Percentiles rank a stretch among this genome's conserved stretches.
phyloP scores from a whole-genome alignment of 2,888 invertebrate species.

The Anoplius nigerrimus region DNA sequence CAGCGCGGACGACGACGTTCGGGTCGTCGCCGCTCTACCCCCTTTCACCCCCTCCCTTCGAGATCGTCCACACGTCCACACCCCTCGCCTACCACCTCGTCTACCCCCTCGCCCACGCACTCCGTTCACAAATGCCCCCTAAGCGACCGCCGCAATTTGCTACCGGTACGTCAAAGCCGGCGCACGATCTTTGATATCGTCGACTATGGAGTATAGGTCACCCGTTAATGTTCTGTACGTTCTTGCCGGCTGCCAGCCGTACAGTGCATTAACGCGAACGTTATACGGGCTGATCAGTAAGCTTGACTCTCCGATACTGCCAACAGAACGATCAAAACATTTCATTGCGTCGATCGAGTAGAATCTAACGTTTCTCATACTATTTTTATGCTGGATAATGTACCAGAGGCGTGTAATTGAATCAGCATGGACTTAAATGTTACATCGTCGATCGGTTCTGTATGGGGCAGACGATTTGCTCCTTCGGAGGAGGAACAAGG shows the following conservation, averaged over 20 bases:
- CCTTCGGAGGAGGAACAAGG: constrained; percentile 9
- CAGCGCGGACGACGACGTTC: constrained; percentile 51
- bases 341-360: no score
- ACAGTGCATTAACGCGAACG: constrained; percentile 3
- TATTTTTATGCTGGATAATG: no score
- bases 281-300: constrained; percentile 8
- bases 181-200: constrained; percentile 18
- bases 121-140: constrained; percentile 19
- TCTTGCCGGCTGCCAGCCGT: no score
- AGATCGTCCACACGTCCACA: no score
- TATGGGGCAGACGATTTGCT: no score
- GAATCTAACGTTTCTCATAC: no score
- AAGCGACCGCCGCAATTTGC: constrained; percentile 19
- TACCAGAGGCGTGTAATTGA: no score
- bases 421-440: no score
- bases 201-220: not conserved
- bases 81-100: not conserved
- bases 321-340: no score
- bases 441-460: no score
- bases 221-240: no score
- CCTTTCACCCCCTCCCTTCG: not conserved
- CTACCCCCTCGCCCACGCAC: constrained; percentile 2
- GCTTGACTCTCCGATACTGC: no score
- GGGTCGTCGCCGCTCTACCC: constrained; percentile 30
- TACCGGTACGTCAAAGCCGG: not conserved